These are phyloP conservation scores for Chouioia cunea DNA, from an alignment of 2,888 invertebrate genomes.

Conservation along the genomic window DNA sequence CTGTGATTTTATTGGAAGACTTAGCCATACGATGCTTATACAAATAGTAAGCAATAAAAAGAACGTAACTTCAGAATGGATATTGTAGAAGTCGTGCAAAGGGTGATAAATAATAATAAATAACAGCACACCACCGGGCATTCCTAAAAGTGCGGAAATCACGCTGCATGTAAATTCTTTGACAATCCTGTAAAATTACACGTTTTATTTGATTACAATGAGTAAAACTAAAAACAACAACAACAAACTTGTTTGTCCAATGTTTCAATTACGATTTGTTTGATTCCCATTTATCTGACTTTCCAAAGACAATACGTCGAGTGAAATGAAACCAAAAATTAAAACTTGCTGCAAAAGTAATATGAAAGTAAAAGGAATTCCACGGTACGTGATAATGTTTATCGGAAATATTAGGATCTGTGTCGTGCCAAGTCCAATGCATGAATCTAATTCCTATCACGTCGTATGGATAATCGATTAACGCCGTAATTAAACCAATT, in stretches of 20 bases:
- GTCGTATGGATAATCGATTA: conserved; percentile 85
- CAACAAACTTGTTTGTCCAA: neutral
- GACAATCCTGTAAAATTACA: conserved; percentile 66
- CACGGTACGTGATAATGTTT: conserved; percentile 87
- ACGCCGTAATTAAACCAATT: conserved; percentile 78
- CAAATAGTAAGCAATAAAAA: conserved; percentile 76
- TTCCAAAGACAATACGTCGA: conserved; percentile 71
- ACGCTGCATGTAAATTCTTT: conserved; percentile 72
- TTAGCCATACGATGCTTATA: conserved; percentile 71
- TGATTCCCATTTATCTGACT: conserved; percentile 72
- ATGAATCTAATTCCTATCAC: conserved; percentile 82
- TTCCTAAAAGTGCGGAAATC: conserved; percentile 76
- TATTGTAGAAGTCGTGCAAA: conserved; percentile 76
- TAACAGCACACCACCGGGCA: conserved; percentile 80
- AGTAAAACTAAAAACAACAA: conserved; percentile 9
- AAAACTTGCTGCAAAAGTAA: conserved; percentile 80
- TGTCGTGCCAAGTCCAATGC: conserved; percentile 89
- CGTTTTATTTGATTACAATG: conserved; percentile 14
- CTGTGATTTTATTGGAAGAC: conserved; percentile 71
- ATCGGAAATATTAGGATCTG: conserved; percentile 79
- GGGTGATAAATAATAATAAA: conserved; percentile 84
- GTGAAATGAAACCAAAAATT: conserved; percentile 76
- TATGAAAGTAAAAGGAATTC: conserved; percentile 88
- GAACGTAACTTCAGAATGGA: conserved; percentile 82
- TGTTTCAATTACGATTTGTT: conserved; percentile 42